Conservation (phyloP, 2,113 vertebrate species). For the Mesoclemmys tuberculata region DNA sequence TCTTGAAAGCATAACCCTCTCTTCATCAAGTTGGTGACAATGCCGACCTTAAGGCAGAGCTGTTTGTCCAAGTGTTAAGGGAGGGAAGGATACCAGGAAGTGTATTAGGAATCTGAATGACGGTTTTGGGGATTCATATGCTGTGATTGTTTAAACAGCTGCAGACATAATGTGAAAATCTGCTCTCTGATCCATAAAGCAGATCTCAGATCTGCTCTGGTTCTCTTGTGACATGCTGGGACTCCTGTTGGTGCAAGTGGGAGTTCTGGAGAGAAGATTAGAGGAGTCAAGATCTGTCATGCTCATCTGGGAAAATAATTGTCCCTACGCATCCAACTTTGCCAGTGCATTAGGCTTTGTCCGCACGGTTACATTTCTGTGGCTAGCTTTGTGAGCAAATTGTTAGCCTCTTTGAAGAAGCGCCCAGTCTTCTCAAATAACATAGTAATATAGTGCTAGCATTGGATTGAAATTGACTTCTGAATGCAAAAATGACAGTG, state of each 20-base stretch:
- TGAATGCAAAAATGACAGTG: background rate
- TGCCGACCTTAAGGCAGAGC: background rate
- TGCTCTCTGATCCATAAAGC: background rate
- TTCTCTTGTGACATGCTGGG: background rate
- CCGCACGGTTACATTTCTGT: background rate
- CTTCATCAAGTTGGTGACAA: background rate
- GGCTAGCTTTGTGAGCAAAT: background rate
- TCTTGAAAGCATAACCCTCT: fast-evolving
- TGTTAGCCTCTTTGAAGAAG: background rate
- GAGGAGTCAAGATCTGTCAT: background rate
- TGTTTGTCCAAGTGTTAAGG: background rate
- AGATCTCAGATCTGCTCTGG: background rate
- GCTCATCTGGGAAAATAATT: background rate
- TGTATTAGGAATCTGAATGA: background rate
- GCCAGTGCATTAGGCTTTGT: fast-evolving
- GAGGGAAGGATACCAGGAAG: background rate
- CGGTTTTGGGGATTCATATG: background rate
- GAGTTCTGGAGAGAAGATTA: background rate
- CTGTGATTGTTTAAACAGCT: background rate
- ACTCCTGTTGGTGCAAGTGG: background rate
- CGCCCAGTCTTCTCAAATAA: background rate
- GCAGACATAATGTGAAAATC: background rate
- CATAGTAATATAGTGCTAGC: background rate
- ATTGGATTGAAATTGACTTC: background rate
- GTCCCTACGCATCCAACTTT: background rate